These are phyloP conservation scores for Helarctos malayanus DNA, from an alignment of 2,797 vertebrate species.

Conservation along the genomic window DNA sequence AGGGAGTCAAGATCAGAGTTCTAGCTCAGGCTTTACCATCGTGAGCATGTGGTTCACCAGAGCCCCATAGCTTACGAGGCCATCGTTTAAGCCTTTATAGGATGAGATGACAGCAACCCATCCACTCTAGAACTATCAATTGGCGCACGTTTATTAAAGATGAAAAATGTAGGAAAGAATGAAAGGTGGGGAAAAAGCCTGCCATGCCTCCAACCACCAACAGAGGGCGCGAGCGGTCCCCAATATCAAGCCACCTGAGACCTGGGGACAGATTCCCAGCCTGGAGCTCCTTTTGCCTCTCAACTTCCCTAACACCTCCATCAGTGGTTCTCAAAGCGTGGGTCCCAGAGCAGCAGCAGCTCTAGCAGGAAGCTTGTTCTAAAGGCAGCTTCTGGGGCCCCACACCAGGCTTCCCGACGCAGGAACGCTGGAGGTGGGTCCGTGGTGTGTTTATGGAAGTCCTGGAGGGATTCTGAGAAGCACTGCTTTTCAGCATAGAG, in stretches of 20 bases:
- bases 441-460: not conserved
- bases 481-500: accelerated
- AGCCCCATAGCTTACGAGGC: not conserved
- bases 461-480: not conserved
- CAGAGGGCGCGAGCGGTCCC: not conserved
- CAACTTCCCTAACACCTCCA: not conserved
- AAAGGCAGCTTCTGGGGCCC: not conserved
- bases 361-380: not conserved
- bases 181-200: not conserved
- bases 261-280: not conserved
- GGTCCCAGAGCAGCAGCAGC: not conserved
- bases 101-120: not conserved
- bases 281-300: not conserved
- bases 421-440: not conserved
- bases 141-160: not conserved
- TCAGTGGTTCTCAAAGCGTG: not conserved
- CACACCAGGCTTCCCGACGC: not conserved
- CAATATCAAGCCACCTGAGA: not conserved
- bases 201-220: not conserved
- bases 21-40: not conserved
- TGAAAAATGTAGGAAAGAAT: not conserved
- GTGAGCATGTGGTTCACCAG: not conserved
- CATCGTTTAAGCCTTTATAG: not conserved
- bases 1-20: not conserved
- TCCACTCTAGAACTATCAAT: not conserved